phyloP scores from a whole-genome alignment of 2,797 vertebrate species.

The Neosalanx taihuensis region DNA sequence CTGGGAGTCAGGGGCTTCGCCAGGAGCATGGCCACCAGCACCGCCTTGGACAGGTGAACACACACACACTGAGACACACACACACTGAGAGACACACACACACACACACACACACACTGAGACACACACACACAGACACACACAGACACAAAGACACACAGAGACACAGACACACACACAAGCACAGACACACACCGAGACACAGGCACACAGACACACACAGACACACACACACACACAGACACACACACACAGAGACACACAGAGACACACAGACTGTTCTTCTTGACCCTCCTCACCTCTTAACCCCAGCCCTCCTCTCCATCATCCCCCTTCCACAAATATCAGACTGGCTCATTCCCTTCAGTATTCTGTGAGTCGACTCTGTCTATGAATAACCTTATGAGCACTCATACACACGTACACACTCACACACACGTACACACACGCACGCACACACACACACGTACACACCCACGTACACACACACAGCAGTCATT shows the following conservation, averaged over 20 bases:
- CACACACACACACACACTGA: constrained; percentile 20
- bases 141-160: no score
- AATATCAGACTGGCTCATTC: constrained; percentile 30
- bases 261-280: neutral
- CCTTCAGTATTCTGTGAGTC: constrained; percentile 35
- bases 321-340: constrained; percentile 9
- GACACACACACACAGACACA: constrained; percentile 17
- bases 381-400: constrained; percentile 67
- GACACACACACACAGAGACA: neutral
- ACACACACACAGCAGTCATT: constrained; percentile 33
- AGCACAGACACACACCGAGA: no score
- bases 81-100: constrained; percentile 18
- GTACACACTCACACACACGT: constrained; percentile 13
- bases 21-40: constrained; percentile 95
- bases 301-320: neutral
- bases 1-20: constrained; percentile 89
- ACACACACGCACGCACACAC: constrained; percentile 12
- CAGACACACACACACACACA: constrained; percentile 5
- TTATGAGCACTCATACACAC: constrained; percentile 54
- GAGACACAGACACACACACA: no score
- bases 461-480: constrained; percentile 27
- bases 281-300: neutral
- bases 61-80: constrained; percentile 17
- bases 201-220: neutral
- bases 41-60: constrained; percentile 88